Conservation (phyloP, 2,888 invertebrate genomes). For the Oscheius sp. region DNA sequence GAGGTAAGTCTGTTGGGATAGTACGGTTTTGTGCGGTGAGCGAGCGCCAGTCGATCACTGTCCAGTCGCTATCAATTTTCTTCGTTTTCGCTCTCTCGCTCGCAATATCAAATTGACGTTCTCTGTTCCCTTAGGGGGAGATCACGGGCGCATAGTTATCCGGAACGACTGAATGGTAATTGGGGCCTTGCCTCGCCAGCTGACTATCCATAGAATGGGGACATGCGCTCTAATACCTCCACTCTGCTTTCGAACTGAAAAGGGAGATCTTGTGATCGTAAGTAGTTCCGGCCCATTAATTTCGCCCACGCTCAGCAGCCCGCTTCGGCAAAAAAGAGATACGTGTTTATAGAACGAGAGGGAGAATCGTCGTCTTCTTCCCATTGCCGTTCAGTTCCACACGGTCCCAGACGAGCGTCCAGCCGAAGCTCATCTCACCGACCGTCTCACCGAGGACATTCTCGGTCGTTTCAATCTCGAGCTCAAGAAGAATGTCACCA, state of each 20-base stretch:
- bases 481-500: slow-evolving; percentile 72
- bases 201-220: slow-evolving; percentile 27
- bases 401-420: slow-evolving; percentile 57
- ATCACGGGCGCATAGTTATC: slow-evolving; percentile 33
- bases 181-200: slow-evolving; percentile 20
- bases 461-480: slow-evolving; percentile 69
- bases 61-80: slow-evolving; percentile 2
- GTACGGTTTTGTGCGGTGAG: not conserved
- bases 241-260: not conserved
- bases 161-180: slow-evolving; percentile 18
- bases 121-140: not conserved
- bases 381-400: slow-evolving; percentile 65
- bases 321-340: not conserved
- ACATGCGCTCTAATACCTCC: not conserved
- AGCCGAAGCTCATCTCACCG: slow-evolving; percentile 54
- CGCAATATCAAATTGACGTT: not conserved
- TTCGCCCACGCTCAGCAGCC: not conserved
- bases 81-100: slow-evolving; percentile 17
- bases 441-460: slow-evolving; percentile 49
- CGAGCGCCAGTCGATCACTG: too few relatives aligned
- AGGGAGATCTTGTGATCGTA: not conserved
- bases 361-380: slow-evolving; percentile 61
- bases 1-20: slow-evolving; percentile 49
- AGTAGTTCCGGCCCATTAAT: slow-evolving; percentile 17
- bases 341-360: slow-evolving; percentile 58